These are phyloP conservation scores for Tyria jacobaeae DNA, from an alignment of 2,888 invertebrate species.

Conservation along the genomic window DNA sequence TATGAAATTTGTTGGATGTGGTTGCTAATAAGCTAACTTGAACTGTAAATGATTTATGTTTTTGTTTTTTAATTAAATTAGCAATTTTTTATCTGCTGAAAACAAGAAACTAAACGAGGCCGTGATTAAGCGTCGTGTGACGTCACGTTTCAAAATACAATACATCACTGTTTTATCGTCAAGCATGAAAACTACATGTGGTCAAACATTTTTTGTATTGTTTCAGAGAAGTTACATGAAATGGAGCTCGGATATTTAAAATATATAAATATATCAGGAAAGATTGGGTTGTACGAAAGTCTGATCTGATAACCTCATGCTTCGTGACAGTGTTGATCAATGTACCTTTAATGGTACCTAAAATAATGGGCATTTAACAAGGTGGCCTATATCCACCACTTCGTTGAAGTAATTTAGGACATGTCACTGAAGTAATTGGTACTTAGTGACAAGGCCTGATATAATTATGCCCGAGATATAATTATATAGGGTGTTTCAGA, in stretches of 20 bases:
- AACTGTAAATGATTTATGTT: background rate
- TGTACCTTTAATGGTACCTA: background rate
- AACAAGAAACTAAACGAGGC: background rate
- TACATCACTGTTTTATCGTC: background rate
- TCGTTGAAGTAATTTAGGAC: slow-evolving; percentile 4
- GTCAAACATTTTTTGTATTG: background rate
- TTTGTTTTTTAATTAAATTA: background rate
- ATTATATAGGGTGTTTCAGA: no score
- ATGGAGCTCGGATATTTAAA: no score
- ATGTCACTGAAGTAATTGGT: slow-evolving; percentile 17
- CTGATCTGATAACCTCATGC: background rate
- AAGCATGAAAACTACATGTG: background rate
- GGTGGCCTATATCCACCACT: background rate
- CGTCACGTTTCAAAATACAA: slow-evolving; percentile 2
- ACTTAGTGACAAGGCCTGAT: slow-evolving; percentile 4
- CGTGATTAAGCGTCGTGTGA: background rate
- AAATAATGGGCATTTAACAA: no score
- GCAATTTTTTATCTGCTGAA: background rate
- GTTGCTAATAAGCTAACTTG: no score
- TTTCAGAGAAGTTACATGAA: background rate
- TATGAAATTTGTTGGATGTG: background rate
- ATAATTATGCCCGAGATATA: no score
- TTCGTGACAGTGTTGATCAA: background rate
- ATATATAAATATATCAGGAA: no score
- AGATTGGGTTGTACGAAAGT: no score